Conservation (phyloP, 2,888 invertebrate species). For the Tetheella fluctuosa region DNA sequence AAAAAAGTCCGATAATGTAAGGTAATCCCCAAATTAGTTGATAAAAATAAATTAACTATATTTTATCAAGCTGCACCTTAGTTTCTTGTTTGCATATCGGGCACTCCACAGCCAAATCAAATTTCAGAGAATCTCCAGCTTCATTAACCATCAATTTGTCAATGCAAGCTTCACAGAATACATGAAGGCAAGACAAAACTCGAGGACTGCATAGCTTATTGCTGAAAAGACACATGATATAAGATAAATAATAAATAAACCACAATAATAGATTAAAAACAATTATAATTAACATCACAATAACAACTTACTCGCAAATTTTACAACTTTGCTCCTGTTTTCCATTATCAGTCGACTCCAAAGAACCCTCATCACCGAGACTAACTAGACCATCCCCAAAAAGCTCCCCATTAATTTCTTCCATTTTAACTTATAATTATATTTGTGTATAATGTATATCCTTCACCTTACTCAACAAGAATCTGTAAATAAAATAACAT, state of each 20-base stretch:
- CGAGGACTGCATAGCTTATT: slow-evolving; percentile 92
- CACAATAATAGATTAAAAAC: not conserved
- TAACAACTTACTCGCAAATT: slow-evolving; percentile 86
- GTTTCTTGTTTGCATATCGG: slow-evolving; percentile 94
- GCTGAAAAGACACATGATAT: slow-evolving; percentile 65
- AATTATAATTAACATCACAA: not conserved
- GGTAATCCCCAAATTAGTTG: not conserved
- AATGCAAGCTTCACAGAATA: slow-evolving; percentile 96
- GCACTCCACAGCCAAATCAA: slow-evolving; percentile 87
- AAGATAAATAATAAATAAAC: slow-evolving; percentile 16
- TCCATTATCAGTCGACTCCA: slow-evolving; percentile 77
- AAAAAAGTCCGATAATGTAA: not conserved
- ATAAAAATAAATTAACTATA: not conserved
- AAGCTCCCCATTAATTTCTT: slow-evolving; percentile 83
- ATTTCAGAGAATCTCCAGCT: slow-evolving; percentile 87
- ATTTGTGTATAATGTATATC: slow-evolving; percentile 74
- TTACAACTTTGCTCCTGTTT: slow-evolving; percentile 86
- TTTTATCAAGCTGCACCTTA: slow-evolving; percentile 77
- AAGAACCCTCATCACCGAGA: slow-evolving; percentile 79
- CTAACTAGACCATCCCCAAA: slow-evolving; percentile 78
- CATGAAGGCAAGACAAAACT: slow-evolving; percentile 96
- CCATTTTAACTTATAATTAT: slow-evolving; percentile 84
- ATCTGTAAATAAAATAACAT: slow-evolving; percentile 55
- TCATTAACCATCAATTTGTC: slow-evolving; percentile 90
- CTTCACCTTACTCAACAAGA: slow-evolving; percentile 73